Percentiles rank a stretch among this genome's conserved stretches.
These are phyloP conservation scores for Mus minutoides DNA, from an alignment of 2,797 vertebrate genomes.

Conservation along the genomic window DNA sequence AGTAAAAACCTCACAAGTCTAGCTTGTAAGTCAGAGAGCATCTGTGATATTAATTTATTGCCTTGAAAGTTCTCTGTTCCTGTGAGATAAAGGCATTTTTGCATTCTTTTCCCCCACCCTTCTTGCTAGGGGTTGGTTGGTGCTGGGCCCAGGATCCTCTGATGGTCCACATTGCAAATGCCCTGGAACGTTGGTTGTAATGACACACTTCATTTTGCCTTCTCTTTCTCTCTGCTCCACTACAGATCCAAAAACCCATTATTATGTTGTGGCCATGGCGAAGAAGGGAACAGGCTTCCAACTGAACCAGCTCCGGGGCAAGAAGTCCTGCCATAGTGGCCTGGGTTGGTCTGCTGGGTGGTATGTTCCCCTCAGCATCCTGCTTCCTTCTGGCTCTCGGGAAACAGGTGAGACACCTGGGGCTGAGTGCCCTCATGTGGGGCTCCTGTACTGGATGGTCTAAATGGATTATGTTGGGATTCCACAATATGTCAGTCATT, in stretches of 20 bases:
- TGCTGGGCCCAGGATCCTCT: neutral
- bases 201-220: neutral
- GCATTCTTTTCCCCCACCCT: neutral
- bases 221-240: conserved; percentile 6
- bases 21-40: neutral
- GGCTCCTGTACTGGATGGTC: neutral
- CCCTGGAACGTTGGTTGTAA: neutral
- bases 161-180: neutral
- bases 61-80: neutral
- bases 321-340: conserved; percentile 93
- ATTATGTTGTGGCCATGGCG: conserved; percentile 91
- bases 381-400: conserved; percentile 86
- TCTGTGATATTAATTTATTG: neutral
- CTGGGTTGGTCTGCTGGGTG: conserved; percentile 93
- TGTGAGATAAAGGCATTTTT: neutral
- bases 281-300: conserved; percentile 87
- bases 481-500: neutral
- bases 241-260: conserved; percentile 86
- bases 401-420: conserved; percentile 87
- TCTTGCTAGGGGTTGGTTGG: neutral
- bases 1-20: neutral
- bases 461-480: neutral
- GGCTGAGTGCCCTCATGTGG: neutral
- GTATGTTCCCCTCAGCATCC: conserved; percentile 89
- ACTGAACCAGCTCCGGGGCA: conserved; percentile 86